Conservation (phyloP, 2,797 vertebrate genomes). For the Muscicapa striata region DNA sequence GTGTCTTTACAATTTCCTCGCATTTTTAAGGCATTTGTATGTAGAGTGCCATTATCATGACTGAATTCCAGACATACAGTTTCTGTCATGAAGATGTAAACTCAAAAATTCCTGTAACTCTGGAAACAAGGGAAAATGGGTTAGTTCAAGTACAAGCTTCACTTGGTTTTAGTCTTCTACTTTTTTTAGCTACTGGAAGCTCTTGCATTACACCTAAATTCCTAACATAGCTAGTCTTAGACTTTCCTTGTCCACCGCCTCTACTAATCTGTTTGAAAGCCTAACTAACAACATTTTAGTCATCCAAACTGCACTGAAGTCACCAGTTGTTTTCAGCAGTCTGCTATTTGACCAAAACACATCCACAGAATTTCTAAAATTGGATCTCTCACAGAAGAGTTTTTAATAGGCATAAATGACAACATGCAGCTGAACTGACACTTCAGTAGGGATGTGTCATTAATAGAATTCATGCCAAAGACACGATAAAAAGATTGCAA, state of each 20-base stretch:
- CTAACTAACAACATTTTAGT: background rate
- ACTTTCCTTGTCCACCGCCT: background rate
- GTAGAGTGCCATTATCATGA: background rate
- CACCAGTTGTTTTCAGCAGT: background rate
- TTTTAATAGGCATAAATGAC: background rate
- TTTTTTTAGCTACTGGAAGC: background rate
- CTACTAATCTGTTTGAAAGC: background rate
- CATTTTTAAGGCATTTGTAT: conserved; percentile 29
- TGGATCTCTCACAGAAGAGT: background rate
- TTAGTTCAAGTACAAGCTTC: background rate
- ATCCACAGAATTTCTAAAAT: background rate
- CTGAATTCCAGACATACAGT: background rate
- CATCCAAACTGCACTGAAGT: background rate
- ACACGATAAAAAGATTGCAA: background rate
- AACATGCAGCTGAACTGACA: background rate
- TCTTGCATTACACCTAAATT: background rate
- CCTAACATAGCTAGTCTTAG: background rate
- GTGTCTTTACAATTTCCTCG: background rate
- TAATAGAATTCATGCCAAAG: background rate
- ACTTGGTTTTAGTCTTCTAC: background rate
- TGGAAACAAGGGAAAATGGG: background rate
- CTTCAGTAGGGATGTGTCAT: background rate
- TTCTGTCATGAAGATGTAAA: conserved; percentile 37
- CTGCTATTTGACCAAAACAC: background rate
- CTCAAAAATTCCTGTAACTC: background rate